Base-by-base conservation (phyloP, 2,888 invertebrate genomes). In the Aspidiotus destructor region DNA sequence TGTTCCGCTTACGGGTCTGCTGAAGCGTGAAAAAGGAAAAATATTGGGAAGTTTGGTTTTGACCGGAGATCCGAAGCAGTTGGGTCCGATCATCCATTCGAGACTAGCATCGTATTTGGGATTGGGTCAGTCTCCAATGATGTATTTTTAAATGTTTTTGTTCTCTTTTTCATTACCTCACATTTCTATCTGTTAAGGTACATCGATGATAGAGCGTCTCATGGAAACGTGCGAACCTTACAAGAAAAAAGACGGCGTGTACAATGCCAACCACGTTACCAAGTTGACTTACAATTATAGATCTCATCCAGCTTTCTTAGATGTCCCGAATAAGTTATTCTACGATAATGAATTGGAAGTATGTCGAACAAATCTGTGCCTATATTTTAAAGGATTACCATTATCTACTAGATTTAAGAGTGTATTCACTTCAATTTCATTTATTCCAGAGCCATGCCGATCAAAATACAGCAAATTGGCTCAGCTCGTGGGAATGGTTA, bases 31-130 rank as follows among this genome's bases (percentile, higher is more conserved):
- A 9, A 41, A 44, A 15, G 57, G 44, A 16, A 13, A 10, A 42
- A 73, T 75, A 68, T 41, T 11, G 5, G 81, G 76, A 71, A 81
- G 84, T 75, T 75, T 88, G 8, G 80, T 89, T 17, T 76, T 89
- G 67, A 84, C 87, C 10, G 89, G 89, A 5, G 89, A 89, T 79
- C 88, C 86, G 1, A 79, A 82, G 72, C 89, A 89, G 76, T 78
- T 89, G 53, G 87, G 87, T 0, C 86, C 89, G 1, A 80, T 85
- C 0, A 73, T 85, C 40, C 73, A 74, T 61, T 81, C 81, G 0
- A 74, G 74, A 52, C 68, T 74, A 8, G 78, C 79, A 1, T 74
- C 72, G 60, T 69, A 76, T 70, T 76, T 77, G 68, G 75, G 79
- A 28, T 74, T 80, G 53, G 79, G 81, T 78, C 74, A 74, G 71